Conservation (phyloP, 2,797 vertebrate species). For the Coranthus polyacanthus region DNA sequence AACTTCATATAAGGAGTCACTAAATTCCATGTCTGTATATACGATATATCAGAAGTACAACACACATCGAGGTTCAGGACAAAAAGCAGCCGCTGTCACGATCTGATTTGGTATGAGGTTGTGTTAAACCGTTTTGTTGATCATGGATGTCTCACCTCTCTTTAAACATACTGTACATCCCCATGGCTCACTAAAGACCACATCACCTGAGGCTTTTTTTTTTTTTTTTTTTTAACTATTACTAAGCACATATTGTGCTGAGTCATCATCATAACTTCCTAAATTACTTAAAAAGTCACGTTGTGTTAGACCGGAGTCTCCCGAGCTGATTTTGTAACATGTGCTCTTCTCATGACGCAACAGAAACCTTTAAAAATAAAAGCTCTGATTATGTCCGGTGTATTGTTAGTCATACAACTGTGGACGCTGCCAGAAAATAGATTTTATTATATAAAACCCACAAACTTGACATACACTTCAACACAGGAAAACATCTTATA, state of each 20-base stretch:
- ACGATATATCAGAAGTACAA: no score
- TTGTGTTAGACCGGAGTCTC: slow-evolving; percentile 16
- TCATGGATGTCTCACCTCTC: no score
- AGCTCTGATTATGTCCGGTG: neutral
- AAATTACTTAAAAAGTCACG: slow-evolving; percentile 3
- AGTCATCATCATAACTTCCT: slow-evolving; percentile 8
- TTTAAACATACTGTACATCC: no score
- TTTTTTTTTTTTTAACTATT: no score
- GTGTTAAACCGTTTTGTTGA: no score
- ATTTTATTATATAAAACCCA: slow-evolving; percentile 14
- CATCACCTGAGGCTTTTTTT: no score
- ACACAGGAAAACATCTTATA: neutral
- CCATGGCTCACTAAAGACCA: no score
- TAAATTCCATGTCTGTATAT: no score
- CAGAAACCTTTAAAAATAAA: neutral
- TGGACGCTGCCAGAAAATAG: slow-evolving; percentile 1
- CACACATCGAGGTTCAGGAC: no score
- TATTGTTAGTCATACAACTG: neutral
- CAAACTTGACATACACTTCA: neutral
- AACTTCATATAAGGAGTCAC: no score
- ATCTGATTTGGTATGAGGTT: no score
- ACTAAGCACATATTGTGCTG: neutral
- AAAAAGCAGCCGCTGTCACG: no score
- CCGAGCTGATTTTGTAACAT: slow-evolving; percentile 24
- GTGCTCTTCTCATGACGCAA: slow-evolving; percentile 12